Evolutionary conservation across 1,140 invertebrate species (phyloP).

Genomic region (Xylocopa sonorina): DNA sequence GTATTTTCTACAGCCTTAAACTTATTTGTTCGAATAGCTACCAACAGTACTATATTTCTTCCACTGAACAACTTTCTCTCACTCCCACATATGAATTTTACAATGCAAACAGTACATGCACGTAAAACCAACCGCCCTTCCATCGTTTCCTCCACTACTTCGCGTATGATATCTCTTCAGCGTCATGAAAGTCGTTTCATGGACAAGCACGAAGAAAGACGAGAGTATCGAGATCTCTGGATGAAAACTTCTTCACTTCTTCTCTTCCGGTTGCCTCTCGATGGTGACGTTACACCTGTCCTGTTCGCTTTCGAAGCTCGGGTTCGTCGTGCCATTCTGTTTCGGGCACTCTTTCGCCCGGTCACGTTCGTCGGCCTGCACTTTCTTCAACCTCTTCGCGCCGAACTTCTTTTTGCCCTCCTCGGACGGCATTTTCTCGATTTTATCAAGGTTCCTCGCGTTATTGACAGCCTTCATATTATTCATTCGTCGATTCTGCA

Average conservation of each 20-base stretch:
- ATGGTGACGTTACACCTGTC: conserved; percentile 59
- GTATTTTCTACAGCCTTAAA: no score
- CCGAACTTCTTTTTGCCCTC: conserved; percentile 46
- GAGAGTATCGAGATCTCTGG: conserved; percentile 21
- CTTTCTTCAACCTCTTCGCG: conserved; percentile 71
- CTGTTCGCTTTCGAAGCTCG: conserved; percentile 76
- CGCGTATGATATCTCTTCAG: not conserved
- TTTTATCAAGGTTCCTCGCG: conserved; percentile 72
- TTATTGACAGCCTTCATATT: conserved; percentile 67
- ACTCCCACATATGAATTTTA: not conserved
- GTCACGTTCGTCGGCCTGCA: conserved; percentile 65
- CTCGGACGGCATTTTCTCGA: conserved; percentile 69
- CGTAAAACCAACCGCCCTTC: no score
- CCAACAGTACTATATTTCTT: not conserved
- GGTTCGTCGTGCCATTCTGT: conserved; percentile 81
- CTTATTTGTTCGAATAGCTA: not conserved
- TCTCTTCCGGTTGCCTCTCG: conserved; percentile 54
- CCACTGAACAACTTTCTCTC: not conserved
- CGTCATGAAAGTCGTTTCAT: not conserved
- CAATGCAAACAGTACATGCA: no score
- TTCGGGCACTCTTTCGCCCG: conserved; percentile 10
- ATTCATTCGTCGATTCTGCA: conserved; percentile 15
- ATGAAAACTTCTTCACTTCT: conserved; percentile 40
- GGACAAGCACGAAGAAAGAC: not conserved
- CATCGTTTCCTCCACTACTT: no score